Conservation (phyloP, 1,140 invertebrate genomes). For the Lasioglossum baleicum region DNA sequence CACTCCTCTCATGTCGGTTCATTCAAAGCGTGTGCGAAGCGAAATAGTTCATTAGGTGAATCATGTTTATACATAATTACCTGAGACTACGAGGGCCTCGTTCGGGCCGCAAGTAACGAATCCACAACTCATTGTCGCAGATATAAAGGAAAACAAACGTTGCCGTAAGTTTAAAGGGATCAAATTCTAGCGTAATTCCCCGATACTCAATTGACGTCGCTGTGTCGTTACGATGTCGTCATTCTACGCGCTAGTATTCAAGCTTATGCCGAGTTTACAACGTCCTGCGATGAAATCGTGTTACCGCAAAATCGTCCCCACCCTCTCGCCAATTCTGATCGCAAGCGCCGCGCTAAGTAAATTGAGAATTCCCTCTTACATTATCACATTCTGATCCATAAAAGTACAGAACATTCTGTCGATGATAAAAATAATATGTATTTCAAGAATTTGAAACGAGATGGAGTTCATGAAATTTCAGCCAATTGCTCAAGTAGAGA, state of each 20-base stretch:
- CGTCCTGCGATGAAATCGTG: background rate
- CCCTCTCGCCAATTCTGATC: too few relatives aligned
- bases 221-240: slow-evolving; percentile 31
- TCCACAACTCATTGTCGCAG: slow-evolving; percentile 88
- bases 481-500: too few relatives aligned
- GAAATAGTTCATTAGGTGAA: background rate
- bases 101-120: slow-evolving; percentile 99
- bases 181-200: slow-evolving; percentile 21
- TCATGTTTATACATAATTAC: slow-evolving; percentile 80
- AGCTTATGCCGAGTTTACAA: slow-evolving; percentile 36
- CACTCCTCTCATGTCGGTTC: slow-evolving; percentile 36
- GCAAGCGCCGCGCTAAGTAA: too few relatives aligned
- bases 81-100: slow-evolving; percentile 97
- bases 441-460: too few relatives aligned
- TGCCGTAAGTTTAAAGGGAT: slow-evolving; percentile 26
- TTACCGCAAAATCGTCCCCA: too few relatives aligned
- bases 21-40: background rate
- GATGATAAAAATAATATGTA: too few relatives aligned
- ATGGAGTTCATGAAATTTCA: too few relatives aligned
- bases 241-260: slow-evolving; percentile 16
- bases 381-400: too few relatives aligned
- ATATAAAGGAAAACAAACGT: slow-evolving; percentile 37
- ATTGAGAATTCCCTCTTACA: too few relatives aligned
- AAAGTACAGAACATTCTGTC: too few relatives aligned
- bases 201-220: slow-evolving; percentile 31